These are phyloP conservation scores for Zygaena filipendulae DNA, from an alignment of 2,888 invertebrate genomes.

Conservation along the genomic window DNA sequence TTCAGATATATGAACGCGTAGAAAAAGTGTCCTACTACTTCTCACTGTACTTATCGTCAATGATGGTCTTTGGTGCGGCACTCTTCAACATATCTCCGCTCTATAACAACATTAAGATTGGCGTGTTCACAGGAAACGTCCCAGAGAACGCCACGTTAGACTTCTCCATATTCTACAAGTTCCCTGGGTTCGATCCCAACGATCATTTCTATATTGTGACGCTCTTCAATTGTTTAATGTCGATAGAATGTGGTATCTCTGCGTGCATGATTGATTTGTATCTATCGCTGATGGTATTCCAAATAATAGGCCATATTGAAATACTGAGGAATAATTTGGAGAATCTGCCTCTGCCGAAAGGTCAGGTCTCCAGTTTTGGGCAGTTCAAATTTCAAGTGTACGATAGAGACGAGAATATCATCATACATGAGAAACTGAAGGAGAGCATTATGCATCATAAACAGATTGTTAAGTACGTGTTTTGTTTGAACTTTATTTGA, in stretches of 20 bases:
- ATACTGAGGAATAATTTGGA: conserved; percentile 6
- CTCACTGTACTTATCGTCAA: not conserved
- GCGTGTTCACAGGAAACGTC: not conserved
- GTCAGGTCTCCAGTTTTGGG: no score
- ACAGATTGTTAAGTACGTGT: no score
- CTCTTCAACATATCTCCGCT: not conserved
- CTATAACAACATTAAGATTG: not conserved
- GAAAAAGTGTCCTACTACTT: not conserved
- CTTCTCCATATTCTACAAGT: not conserved
- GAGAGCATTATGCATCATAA: no score
- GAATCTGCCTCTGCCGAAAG: conserved; percentile 1
- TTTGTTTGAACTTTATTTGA: no score
- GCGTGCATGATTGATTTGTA: conserved; percentile 3
- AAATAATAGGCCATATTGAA: conserved; percentile 10
- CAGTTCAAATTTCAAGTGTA: no score
- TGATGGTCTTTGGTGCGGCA: not conserved
- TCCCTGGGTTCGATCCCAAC: not conserved
- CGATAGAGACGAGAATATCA: no score
- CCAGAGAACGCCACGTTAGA: not conserved
- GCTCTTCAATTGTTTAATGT: not conserved
- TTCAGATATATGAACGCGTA: not conserved
- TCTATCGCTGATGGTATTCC: conserved; percentile 8
- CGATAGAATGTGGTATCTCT: not conserved
- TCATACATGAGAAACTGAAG: no score
- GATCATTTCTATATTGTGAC: not conserved